Evolutionary conservation across 2,888 invertebrate genomes (phyloP).

Genomic region (Lissonota sp.): DNA sequence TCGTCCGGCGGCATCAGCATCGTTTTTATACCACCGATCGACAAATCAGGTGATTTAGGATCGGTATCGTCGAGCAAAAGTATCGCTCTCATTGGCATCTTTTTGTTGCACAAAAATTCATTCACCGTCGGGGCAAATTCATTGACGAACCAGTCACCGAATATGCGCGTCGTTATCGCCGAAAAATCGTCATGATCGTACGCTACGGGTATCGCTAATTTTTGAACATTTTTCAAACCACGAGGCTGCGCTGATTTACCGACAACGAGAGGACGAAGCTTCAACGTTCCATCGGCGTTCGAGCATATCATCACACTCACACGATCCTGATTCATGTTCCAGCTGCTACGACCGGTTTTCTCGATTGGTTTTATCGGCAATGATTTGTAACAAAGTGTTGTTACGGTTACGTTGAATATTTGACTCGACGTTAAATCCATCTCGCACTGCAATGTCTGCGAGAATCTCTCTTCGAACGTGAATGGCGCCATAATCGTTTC

Average conservation of each 20-base stretch:
- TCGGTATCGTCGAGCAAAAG: slow-evolving; percentile 10
- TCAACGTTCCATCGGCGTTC: slow-evolving; percentile 14
- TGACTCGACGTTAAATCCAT: slow-evolving; percentile 29
- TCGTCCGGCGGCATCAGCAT: slow-evolving; percentile 2
- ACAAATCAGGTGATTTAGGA: slow-evolving; percentile 1
- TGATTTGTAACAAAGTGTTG: background rate
- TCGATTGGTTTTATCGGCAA: background rate
- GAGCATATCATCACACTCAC: slow-evolving; percentile 15
- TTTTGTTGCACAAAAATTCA: background rate
- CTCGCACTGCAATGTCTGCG: background rate
- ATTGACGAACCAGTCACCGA: slow-evolving; percentile 15
- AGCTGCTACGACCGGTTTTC: background rate
- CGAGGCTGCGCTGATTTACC: slow-evolving; percentile 11
- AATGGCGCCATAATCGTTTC: background rate
- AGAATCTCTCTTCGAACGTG: background rate
- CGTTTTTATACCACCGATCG: slow-evolving; percentile 16
- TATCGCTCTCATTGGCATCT: background rate
- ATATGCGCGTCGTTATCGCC: slow-evolving; percentile 3
- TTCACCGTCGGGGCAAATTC: slow-evolving; percentile 9
- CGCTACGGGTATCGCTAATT: slow-evolving; percentile 6
- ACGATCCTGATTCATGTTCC: slow-evolving; percentile 1
- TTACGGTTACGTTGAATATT: slow-evolving; percentile 16
- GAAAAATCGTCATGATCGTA: slow-evolving; percentile 19
- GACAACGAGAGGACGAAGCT: slow-evolving; percentile 14
- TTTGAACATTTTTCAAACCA: slow-evolving; percentile 7